These are phyloP conservation scores for Odontamblyopus lacepedii DNA, from an alignment of 2,797 vertebrate species.

Conservation along the genomic window DNA sequence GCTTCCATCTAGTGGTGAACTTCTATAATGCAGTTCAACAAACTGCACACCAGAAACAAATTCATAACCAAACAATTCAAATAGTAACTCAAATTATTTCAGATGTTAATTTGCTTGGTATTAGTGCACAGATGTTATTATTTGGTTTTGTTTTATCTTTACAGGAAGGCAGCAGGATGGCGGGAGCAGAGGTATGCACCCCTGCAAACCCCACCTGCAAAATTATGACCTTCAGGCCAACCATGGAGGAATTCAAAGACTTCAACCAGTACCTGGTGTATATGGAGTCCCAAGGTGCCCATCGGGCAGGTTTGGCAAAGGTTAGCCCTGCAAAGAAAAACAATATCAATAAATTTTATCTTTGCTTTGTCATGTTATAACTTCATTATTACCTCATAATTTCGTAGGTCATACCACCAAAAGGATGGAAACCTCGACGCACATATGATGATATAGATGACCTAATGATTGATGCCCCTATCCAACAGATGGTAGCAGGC, in stretches of 20 bases:
- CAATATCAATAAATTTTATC: neutral
- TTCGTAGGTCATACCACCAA: conserved; percentile 88
- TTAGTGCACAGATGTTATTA: neutral
- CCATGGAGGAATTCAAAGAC: conserved; percentile 92
- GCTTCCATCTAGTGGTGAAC: conserved; percentile 63
- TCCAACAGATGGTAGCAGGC: conserved; percentile 96
- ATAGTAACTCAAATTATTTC: neutral
- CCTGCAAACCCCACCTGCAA: conserved; percentile 92
- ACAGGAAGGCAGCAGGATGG: conserved; percentile 81
- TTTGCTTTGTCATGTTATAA: neutral
- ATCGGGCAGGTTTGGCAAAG: conserved; percentile 95
- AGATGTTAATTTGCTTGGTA: neutral
- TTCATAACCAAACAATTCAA: no score
- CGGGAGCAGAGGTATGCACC: conserved; percentile 75
- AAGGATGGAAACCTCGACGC: conserved; percentile 92
- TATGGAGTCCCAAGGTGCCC: conserved; percentile 97
- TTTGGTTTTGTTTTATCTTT: conserved; percentile 25
- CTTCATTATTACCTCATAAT: neutral
- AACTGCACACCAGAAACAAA: neutral
- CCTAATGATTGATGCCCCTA: conserved; percentile 92
- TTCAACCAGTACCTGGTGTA: conserved; percentile 94
- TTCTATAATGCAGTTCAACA: neutral
- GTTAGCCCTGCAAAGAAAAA: conserved; percentile 63
- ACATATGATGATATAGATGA: conserved; percentile 94
- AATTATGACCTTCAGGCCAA: conserved; percentile 97